phyloP scores from a whole-genome alignment of 2,113 vertebrate species.

The Lipotes vexillifer region DNA sequence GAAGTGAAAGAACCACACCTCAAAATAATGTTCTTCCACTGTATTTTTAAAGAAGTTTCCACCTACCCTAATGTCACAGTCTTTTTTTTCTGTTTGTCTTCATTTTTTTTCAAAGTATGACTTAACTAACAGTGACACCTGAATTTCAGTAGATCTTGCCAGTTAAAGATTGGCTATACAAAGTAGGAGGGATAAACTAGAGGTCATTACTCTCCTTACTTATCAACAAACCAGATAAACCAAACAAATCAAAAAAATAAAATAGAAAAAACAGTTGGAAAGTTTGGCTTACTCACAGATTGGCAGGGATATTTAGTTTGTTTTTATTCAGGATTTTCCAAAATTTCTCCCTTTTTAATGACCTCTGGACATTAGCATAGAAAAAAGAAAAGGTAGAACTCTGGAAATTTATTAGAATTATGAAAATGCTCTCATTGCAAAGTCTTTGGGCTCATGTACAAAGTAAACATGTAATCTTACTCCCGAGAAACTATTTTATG shows the following conservation, averaged over 20 bases:
- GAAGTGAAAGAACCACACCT: not conserved
- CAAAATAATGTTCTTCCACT: not conserved
- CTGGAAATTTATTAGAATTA: conserved; percentile 54
- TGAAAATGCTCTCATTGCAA: conserved; percentile 31
- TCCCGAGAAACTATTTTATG: conserved; percentile 46
- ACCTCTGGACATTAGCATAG: conserved; percentile 44
- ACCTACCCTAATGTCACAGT: not conserved
- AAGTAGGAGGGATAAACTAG: not conserved
- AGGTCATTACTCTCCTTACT: not conserved
- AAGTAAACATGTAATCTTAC: conserved; percentile 37
- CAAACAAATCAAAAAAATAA: conserved; percentile 18
- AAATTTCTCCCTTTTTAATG: conserved; percentile 53
- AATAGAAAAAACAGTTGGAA: not conserved
- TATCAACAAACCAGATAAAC: not conserved
- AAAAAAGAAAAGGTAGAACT: conserved; percentile 35
- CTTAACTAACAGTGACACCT: not conserved
- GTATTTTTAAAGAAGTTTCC: not conserved
- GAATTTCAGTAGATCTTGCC: not conserved
- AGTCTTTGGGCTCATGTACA: conserved; percentile 33
- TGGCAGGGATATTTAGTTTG: conserved; percentile 38
- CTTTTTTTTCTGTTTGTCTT: not conserved
- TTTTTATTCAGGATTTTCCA: conserved; percentile 51
- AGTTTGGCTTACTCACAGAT: conserved; percentile 30
- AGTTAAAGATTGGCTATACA: not conserved
- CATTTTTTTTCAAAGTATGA: not conserved